Percentiles rank a stretch among this genome's conserved stretches.
phyloP scores from a whole-genome alignment of 2,113 vertebrate species.

The Melanerpes formicivorus region DNA sequence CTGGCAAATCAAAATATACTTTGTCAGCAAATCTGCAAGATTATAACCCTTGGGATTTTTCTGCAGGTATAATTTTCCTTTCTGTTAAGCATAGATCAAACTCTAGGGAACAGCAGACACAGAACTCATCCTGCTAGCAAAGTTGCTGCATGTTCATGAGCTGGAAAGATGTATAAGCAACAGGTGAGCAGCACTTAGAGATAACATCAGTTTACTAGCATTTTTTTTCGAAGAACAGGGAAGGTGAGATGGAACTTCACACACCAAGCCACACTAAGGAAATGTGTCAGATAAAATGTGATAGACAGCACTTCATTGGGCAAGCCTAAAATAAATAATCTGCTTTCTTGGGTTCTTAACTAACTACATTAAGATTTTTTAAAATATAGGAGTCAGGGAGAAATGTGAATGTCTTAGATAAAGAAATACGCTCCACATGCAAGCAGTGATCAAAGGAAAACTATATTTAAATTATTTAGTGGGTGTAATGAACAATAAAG shows the following conservation, averaged over 20 bases:
- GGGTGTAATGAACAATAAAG: neutral
- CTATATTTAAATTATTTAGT: neutral
- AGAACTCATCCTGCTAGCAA: neutral
- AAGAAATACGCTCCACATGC: neutral
- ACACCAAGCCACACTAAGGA: neutral
- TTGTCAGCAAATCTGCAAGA: neutral
- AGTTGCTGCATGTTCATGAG: neutral
- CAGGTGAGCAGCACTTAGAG: neutral
- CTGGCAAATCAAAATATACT: neutral
- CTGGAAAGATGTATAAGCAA: neutral
- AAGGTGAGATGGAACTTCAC: neutral
- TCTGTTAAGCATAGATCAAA: neutral
- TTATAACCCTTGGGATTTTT: neutral
- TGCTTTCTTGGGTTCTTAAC: neutral
- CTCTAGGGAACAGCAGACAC: neutral
- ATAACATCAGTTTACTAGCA: neutral
- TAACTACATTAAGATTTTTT: neutral
- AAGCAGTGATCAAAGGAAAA: neutral
- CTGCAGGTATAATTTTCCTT: neutral
- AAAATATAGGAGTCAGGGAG: neutral
- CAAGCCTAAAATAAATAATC: neutral
- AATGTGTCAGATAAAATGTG: neutral
- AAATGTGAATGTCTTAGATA: neutral
- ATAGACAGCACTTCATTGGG: neutral
- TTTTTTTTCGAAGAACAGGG: neutral